Conservation (phyloP, 2,888 invertebrate species). For the Cylindroiulus punctatus region DNA sequence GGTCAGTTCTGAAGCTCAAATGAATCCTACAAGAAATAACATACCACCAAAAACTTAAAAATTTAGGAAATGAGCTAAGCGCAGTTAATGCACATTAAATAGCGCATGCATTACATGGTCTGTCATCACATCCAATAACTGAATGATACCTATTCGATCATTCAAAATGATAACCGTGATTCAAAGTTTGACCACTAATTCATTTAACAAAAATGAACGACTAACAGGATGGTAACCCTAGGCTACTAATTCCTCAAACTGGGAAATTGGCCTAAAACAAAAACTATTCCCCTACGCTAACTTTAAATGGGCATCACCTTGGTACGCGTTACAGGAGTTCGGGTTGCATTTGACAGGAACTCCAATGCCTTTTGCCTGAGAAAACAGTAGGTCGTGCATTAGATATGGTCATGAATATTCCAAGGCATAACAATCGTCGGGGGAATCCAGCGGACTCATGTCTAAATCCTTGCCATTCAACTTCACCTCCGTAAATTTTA, state of each 20-base stretch:
- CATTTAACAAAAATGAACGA: neutral
- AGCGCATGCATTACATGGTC: neutral
- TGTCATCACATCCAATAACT: constrained; percentile 14
- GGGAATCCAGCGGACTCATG: constrained; percentile 42
- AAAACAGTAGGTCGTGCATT: neutral
- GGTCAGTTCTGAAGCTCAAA: neutral
- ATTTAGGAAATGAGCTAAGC: neutral
- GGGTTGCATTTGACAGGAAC: constrained; percentile 14
- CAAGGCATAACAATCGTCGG: constrained; percentile 49
- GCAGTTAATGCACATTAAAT: neutral
- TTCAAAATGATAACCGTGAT: neutral
- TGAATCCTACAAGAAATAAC: neutral
- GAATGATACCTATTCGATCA: neutral
- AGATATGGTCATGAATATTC: constrained; percentile 53
- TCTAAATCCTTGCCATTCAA: constrained; percentile 55
- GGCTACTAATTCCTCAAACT: neutral
- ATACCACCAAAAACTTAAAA: neutral
- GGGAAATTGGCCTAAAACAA: neutral
- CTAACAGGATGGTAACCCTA: neutral
- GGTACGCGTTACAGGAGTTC: neutral
- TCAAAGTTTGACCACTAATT: neutral
- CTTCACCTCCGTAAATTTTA: constrained; percentile 70
- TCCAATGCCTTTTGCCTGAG: constrained; percentile 7
- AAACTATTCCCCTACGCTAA: neutral
- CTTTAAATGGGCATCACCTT: neutral